Evolutionary conservation across 2,888 invertebrate genomes (phyloP), one percentile per base, ranked within the genome.

Genomic region (Subacronicta megacephala): DNA sequence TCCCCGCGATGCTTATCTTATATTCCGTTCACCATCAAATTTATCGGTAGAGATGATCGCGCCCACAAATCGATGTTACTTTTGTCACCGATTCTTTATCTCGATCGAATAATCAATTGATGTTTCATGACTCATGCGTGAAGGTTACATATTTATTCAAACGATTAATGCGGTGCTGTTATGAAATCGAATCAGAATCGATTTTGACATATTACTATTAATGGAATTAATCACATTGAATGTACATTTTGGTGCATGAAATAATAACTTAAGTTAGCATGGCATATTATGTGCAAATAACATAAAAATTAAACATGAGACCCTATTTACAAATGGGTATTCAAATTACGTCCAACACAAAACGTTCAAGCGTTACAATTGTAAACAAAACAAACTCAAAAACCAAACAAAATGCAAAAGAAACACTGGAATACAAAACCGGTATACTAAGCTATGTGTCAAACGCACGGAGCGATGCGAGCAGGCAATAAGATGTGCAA

Each of bases 401-500:
- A 72, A 82, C 81, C 81, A 82, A 77, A 81, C 81, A 81, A 68
- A 81, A 80, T 80, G 78, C 81, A 84, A 80, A 76, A 77, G 72
- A 81, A 79, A 78, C 75, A 80, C 74, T 81, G 77, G 78, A 82
- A 55, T 82, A 84, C 72, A 81, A 76, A 74, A 74, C 73, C 65
- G 52, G 70, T 66, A 52, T 73, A 80, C 80, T 78, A 87, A 89
- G 88, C 84, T 84, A 87, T 87, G 88, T 87, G 83, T 84, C 82
- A 86, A 87, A 86, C 70, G 78, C 75, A 81, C 81, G 80, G 82
- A 79, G 78, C 77, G 78, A 84, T 87, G 86, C 85, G 84, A 82
- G 84, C 88, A 88, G 87, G 92, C 93, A 92, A 90, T 82, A 89
- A 88, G 84, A 80, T 82, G 92, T 90, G 93, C 92, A 91, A 90